A percentile compares a stretch with the other conserved stretches of the same genome.
Evolutionary conservation across 2,797 vertebrate genomes (phyloP).

Genomic region (Percopsis omiscomaycus): DNA sequence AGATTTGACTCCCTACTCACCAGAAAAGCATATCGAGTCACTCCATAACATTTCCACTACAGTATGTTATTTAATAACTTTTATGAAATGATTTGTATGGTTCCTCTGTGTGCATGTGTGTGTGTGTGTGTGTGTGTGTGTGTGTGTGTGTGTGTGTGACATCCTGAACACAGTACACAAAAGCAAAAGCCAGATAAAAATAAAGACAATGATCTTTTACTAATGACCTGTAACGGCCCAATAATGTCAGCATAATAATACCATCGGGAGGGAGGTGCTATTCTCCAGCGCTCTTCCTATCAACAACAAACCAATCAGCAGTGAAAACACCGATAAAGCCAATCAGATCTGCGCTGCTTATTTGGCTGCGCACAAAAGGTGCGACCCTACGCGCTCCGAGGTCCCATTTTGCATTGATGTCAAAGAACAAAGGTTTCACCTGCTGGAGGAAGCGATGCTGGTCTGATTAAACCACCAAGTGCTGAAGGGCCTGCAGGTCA

Average conservation of each 20-base stretch:
- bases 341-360: conserved; percentile 48
- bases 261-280: not conserved
- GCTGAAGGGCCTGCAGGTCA: conserved; percentile 45
- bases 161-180: not conserved
- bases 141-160: not conserved
- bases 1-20: not conserved
- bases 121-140: not conserved
- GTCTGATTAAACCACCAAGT: conserved; percentile 53
- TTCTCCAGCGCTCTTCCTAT: conserved; percentile 21
- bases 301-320: conserved; percentile 33
- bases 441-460: conserved; percentile 65
- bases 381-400: conserved; percentile 36
- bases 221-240: not conserved
- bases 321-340: conserved; percentile 48
- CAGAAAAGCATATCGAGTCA: not conserved
- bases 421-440: conserved; percentile 74
- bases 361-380: conserved; percentile 67
- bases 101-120: not conserved
- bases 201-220: conserved; percentile 2
- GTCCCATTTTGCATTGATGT: conserved; percentile 66
- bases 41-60: not conserved
- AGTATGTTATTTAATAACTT: not conserved
- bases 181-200: conserved; percentile 7
- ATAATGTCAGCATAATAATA: not conserved
- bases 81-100: not conserved